Base-by-base conservation (phyloP, 2,888 invertebrate species). In the Macrophya annulata region DNA sequence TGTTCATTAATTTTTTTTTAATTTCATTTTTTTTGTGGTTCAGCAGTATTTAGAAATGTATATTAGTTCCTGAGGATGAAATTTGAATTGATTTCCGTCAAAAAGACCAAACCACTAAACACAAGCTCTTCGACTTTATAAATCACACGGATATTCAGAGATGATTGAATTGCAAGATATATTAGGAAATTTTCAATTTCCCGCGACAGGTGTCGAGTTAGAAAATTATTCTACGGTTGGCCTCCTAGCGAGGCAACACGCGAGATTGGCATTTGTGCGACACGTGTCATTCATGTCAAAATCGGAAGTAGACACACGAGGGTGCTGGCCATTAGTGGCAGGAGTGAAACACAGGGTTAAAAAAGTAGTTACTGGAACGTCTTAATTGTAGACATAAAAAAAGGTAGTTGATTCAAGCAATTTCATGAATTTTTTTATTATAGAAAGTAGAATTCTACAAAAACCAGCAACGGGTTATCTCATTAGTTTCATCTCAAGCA, bases 221-320 rank as follows among this genome's bases (percentile, higher is more conserved):
- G 51, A 25, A 51, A 77, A 62, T 65, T 48, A 81, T 65, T 9
- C 15, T 62, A 59, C 62, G 43, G 40, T 65, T 81, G n/a, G 40
- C 40, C 40, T 40, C 25, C 12, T 40, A 10, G 43, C 25, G 62
- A 62, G n/a, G 40, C 65, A 25, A 65, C 62, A 81, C 81, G 81
- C 81, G 81, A 81, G 81, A 25, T 81, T 43, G 81, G 43, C 81
- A 81, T 65, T 81, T 81, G 81, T 43, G 40, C 45, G 83, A 51
- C 65, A 68, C 83, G 68, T 83, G 68, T 83, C 68, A 83, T 71
- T 68, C 68, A 25, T 48, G 51, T 68, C 17, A 8, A 71, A 83
- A 62, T 83, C 83, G 68, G 68, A 71, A 68, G 83, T 83, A 37
- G 45, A 3, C 83, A 43, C 83, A 45, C 68, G 83, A 48, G 65